These are phyloP conservation scores for Didymodactylos carnosus DNA, from an alignment of 2,888 invertebrate genomes.

Conservation along the genomic window DNA sequence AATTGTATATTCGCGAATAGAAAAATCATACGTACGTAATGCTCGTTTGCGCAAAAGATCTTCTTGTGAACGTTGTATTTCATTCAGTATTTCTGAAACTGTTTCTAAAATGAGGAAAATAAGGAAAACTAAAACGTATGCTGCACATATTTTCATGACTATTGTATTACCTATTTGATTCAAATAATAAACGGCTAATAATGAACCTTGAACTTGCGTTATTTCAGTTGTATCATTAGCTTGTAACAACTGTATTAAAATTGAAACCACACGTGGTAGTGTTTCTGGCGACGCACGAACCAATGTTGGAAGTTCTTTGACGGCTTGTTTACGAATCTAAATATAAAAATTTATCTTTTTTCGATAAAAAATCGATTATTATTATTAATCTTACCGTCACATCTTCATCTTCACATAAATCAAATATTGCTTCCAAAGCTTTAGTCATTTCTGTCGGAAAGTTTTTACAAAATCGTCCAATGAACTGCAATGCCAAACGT, in stretches of 20 bases:
- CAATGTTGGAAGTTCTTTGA: slow-evolving; percentile 65
- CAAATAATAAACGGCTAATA: slow-evolving; percentile 48
- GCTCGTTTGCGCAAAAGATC: neutral
- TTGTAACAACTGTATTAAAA: slow-evolving; percentile 68
- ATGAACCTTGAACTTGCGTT: slow-evolving; percentile 58
- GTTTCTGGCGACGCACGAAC: slow-evolving; percentile 59
- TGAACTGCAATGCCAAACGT: slow-evolving; percentile 76
- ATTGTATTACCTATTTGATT: slow-evolving; percentile 28
- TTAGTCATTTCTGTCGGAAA: slow-evolving; percentile 66
- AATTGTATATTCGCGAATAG: too few species aligned
- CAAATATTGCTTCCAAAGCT: slow-evolving; percentile 72
- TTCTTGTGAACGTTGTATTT: neutral
- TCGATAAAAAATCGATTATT: neutral
- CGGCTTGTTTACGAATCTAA: slow-evolving; percentile 77
- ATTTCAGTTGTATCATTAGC: slow-evolving; percentile 62
- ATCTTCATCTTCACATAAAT: slow-evolving; percentile 85
- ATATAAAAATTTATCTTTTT: slow-evolving; percentile 15
- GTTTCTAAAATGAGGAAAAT: too few species aligned
- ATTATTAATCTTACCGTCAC: slow-evolving; percentile 48
- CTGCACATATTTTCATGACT: too few species aligned
- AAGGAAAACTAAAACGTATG: too few species aligned
- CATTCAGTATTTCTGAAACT: neutral
- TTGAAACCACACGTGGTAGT: slow-evolving; percentile 67
- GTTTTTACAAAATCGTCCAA: slow-evolving; percentile 73
- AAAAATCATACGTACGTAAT: neutral